Conservation (phyloP, 2,113 vertebrate genomes). For the Eira barbara region DNA sequence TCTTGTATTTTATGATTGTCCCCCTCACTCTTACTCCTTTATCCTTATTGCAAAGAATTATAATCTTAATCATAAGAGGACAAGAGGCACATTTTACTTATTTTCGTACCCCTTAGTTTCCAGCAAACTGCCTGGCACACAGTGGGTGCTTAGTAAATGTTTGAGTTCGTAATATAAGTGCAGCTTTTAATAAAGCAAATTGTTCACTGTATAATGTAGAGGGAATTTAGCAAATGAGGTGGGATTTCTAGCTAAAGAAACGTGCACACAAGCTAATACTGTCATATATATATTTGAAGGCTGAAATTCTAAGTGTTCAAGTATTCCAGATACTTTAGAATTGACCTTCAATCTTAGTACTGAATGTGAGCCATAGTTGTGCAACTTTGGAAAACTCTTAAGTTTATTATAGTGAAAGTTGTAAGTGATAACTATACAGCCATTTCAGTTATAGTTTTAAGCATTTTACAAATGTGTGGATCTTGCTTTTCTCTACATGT, state of each 20-base stretch:
- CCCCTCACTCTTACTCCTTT: neutral
- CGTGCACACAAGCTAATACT: neutral
- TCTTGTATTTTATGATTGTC: neutral
- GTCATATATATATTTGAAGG: neutral
- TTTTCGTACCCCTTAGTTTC: neutral
- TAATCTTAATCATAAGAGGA: neutral
- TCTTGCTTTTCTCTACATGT: neutral
- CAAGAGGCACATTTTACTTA: neutral
- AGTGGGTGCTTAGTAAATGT: neutral
- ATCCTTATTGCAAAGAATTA: neutral
- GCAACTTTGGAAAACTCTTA: neutral
- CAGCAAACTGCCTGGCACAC: neutral
- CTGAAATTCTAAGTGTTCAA: neutral
- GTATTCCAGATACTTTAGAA: neutral
- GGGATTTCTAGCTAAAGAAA: neutral
- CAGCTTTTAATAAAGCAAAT: neutral
- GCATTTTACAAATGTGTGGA: neutral
- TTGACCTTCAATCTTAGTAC: neutral
- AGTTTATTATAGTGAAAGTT: neutral
- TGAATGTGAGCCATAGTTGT: neutral
- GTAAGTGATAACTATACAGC: neutral
- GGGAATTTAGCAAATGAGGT: neutral
- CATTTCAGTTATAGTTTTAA: neutral
- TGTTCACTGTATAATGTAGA: neutral
- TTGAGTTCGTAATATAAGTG: slow-evolving; percentile 3